phyloP scores from a whole-genome alignment of 2,888 invertebrate genomes.

The Syrphus vitripennis region DNA sequence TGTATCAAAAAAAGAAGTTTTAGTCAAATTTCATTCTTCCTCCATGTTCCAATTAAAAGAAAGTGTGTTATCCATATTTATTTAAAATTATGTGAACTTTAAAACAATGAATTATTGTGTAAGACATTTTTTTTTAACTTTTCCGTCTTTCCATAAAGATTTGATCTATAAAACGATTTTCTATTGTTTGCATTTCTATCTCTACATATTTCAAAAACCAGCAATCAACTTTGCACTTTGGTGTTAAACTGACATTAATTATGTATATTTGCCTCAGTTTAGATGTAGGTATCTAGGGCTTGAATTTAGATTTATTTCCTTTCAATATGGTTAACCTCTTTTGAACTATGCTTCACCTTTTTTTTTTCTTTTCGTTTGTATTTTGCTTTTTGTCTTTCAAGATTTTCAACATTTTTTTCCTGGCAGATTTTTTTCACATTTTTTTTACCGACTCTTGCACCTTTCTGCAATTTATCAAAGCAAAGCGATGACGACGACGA shows the following conservation, averaged over 20 bases:
- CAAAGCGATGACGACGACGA: background rate
- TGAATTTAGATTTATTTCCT: background rate
- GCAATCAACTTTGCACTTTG: constrained; percentile 35
- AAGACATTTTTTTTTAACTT: background rate
- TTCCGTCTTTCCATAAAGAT: background rate
- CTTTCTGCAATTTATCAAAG: background rate
- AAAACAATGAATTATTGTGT: background rate
- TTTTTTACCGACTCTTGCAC: background rate
- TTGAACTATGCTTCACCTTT: background rate
- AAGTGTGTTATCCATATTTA: background rate
- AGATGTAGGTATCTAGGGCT: background rate
- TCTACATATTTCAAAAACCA: background rate
- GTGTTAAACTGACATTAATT: constrained; percentile 15
- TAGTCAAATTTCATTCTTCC: too few relatives aligned
- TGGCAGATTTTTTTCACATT: background rate
- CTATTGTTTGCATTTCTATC: background rate
- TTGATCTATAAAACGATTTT: background rate
- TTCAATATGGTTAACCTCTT: background rate
- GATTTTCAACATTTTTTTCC: background rate
- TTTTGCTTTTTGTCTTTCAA: background rate
- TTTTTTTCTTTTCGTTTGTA: background rate
- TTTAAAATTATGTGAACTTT: background rate
- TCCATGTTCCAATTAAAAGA: background rate
- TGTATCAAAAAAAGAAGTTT: too few relatives aligned
- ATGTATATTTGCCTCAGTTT: background rate